Conservation (phyloP, 1,140 invertebrate species). For the Reticulitermes speratus region DNA sequence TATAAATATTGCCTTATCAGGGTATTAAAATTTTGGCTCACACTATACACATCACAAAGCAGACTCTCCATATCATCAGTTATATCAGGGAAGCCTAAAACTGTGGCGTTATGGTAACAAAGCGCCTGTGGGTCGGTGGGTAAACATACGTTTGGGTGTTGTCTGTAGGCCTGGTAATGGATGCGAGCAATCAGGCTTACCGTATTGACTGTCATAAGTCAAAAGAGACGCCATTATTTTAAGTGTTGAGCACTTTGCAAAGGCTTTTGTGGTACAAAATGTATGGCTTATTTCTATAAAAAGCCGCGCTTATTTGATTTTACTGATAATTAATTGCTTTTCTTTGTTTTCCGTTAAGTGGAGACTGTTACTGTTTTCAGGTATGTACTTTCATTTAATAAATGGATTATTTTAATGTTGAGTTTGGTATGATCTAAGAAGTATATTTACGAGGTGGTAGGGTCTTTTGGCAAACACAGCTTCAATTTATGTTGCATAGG, state of each 20-base stretch:
- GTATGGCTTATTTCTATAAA: neutral
- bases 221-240: neutral
- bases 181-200: neutral
- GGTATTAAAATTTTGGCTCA: neutral
- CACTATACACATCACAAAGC: neutral
- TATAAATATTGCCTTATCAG: neutral
- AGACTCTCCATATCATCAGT: neutral
- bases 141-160: slow-evolving; percentile 15
- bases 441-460: too few species aligned
- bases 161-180: neutral
- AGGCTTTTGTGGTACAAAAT: neutral
- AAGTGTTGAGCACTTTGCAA: neutral
- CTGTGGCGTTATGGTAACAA: neutral
- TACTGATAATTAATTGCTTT: neutral
- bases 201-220: neutral
- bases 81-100: neutral
- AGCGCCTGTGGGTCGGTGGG: neutral
- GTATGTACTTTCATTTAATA: neutral
- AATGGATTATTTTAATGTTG: neutral
- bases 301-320: neutral
- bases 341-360: neutral
- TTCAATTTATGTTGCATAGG: too few species aligned
- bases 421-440: neutral
- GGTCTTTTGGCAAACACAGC: too few species aligned
- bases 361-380: neutral